Evolutionary conservation across 2,888 invertebrate species (phyloP).

Genomic region (Temnothorax unifasciatus): DNA sequence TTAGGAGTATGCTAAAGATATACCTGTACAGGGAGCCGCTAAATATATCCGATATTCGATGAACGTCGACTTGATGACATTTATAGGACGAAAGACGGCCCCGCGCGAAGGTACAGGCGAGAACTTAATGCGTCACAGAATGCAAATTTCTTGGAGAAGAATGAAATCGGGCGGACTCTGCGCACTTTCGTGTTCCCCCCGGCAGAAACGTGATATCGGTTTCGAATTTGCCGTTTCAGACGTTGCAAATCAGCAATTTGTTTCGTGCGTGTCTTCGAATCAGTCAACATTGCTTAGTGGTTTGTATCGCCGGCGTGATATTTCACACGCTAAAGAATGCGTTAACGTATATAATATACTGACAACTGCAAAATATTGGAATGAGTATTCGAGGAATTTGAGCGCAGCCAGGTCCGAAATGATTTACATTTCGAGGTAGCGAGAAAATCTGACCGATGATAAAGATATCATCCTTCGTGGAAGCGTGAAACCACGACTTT

Average conservation of each 20-base stretch:
- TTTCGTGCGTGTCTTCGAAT: background rate
- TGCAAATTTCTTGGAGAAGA: background rate
- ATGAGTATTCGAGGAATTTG: background rate
- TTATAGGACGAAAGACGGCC: background rate
- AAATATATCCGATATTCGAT: conserved; percentile 26
- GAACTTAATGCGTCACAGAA: background rate
- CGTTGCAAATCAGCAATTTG: conserved; percentile 9
- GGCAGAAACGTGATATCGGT: background rate
- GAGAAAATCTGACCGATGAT: background rate
- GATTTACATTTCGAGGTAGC: background rate
- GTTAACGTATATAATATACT: background rate
- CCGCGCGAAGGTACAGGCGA: background rate
- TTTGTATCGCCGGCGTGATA: background rate
- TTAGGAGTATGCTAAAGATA: conserved; percentile 16
- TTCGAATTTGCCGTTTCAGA: background rate
- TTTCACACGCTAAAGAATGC: conserved; percentile 24
- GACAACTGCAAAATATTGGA: conserved; percentile 10
- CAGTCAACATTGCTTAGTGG: background rate
- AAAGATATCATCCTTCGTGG: background rate
- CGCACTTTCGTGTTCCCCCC: background rate
- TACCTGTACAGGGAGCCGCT: conserved; percentile 18
- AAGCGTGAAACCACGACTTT: background rate
- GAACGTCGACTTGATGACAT: conserved; percentile 16
- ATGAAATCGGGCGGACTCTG: background rate
- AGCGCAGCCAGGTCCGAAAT: background rate